Base-by-base conservation (phyloP, 2,113 vertebrate species). In the Hucho hucho region DNA sequence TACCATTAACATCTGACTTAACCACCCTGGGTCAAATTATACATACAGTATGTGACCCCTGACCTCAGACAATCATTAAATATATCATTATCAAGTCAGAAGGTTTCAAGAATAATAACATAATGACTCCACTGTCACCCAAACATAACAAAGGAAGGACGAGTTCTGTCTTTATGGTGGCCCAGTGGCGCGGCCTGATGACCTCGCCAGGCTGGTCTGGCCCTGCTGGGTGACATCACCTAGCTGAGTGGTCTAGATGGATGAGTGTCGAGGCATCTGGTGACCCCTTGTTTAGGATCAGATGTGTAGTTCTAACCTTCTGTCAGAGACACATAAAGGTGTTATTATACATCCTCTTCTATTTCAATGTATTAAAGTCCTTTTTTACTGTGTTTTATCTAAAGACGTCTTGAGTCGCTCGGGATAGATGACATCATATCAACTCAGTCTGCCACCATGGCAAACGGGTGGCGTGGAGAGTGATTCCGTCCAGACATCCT, bases 61-160 rank as follows among this genome's bases (percentile, higher is more conserved):
- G 87, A 91, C 88, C 75, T 65, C 81, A 85, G 85, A 92, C 84
- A 90, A 88, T 91, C 88, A 81, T 84, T 9, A 83, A 70, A 37
- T 6, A 75, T 65, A 4, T 28, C n/a, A 65, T 53, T 16, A 53
- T 66, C 75, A 73, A 78, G 73, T 75, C 72, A 81, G 74, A 75
- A 79, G 68, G 70, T 76, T 92, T 93, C 89, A 92, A 91, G 90
- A 92, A 53, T 16, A 43, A 43, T 43, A 43, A 43, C 37, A 43
- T 2, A 43, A 89, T 83, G 83, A 87, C 76, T 87, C 74, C 25
- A 66, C 71, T 74, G 68, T 79, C 73, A 69, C 73, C 59, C 76
- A 81, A 77, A 64, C 81, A 20, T 73, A 84, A 85, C 78, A 82
- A 73, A 81, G 72, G 37, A 77, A 18, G 76, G 74, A 73, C 78